phyloP scores from a whole-genome alignment of 1,140 invertebrate genomes.

The Piezodorus guildinii region DNA sequence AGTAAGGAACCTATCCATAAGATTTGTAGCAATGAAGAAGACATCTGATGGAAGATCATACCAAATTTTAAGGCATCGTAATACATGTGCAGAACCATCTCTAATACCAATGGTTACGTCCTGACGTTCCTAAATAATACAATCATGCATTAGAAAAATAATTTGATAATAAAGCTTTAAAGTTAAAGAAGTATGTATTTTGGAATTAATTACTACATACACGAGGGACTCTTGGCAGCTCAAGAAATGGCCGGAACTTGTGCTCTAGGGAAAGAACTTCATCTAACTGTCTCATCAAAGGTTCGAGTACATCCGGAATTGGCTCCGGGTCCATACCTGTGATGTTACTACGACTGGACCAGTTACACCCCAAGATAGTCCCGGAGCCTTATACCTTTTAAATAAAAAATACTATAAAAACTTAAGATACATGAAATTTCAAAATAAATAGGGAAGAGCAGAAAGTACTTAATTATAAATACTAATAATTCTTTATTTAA shows the following conservation, averaged over 20 bases:
- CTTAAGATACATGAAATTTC: too few species aligned
- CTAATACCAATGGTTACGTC: constrained; percentile 60
- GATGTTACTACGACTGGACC: too few species aligned
- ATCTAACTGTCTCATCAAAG: constrained; percentile 41
- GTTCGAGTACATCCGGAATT: neutral
- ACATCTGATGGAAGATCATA: constrained; percentile 66
- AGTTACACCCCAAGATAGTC: too few species aligned
- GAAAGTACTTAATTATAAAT: too few species aligned
- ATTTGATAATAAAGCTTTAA: neutral
- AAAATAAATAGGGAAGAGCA: too few species aligned
- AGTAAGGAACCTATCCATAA: constrained; percentile 62
- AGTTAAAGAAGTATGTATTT: neutral
- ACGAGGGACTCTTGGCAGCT: constrained; percentile 40
- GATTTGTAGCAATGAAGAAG: constrained; percentile 59
- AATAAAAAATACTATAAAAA: too few species aligned
- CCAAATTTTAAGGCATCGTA: constrained; percentile 70
- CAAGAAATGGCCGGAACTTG: constrained; percentile 55
- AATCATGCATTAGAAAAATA: neutral
- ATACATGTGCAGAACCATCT: constrained; percentile 62
- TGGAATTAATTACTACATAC: constrained; percentile 19
- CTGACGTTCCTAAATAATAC: constrained; percentile 36
- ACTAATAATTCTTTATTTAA: too few species aligned
- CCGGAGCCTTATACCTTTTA: too few species aligned
- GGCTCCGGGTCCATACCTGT: too few species aligned
- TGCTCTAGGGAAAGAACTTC: constrained; percentile 52